Conservation (phyloP, 1,140 invertebrate species). For the Battus philenor region DNA sequence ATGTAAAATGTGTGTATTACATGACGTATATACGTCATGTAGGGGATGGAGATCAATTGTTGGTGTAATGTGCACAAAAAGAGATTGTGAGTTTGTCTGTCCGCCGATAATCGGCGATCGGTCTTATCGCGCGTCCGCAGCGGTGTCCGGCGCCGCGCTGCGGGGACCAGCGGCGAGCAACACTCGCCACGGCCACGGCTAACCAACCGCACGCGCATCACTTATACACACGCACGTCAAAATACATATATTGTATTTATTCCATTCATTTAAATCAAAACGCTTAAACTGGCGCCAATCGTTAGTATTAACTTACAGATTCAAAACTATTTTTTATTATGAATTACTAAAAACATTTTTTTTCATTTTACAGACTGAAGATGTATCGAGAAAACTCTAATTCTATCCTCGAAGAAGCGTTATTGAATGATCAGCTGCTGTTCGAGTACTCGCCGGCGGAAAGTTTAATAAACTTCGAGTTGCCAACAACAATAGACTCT, state of each 20-base stretch:
- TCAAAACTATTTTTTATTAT: background rate
- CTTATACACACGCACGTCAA: background rate
- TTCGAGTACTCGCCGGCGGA: conserved; percentile 63
- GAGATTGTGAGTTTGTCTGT: conserved; percentile 39
- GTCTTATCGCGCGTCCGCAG: conserved; percentile 59
- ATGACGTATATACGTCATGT: background rate
- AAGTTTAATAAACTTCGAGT: conserved; percentile 64
- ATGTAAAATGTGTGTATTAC: background rate
- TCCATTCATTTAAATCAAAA: no score
- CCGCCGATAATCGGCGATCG: conserved; percentile 59
- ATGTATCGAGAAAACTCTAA: conserved; percentile 53
- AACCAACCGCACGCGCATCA: conserved; percentile 6
- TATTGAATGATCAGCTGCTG: conserved; percentile 50
- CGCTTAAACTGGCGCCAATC: conserved; percentile 14
- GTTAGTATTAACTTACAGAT: background rate
- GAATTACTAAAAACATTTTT: background rate
- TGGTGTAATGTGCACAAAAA: background rate
- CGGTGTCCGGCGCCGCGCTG: conserved; percentile 49
- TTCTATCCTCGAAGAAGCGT: conserved; percentile 38
- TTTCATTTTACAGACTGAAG: conserved; percentile 37
- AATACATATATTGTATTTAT: conserved; percentile 12
- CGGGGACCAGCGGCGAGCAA: conserved; percentile 42
- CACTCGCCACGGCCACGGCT: conserved; percentile 18
- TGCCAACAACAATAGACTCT: conserved; percentile 36
- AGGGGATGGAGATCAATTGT: background rate